Base-by-base conservation (phyloP, 92 coral and sea anemone genomes). In the Metridium senile region DNA sequence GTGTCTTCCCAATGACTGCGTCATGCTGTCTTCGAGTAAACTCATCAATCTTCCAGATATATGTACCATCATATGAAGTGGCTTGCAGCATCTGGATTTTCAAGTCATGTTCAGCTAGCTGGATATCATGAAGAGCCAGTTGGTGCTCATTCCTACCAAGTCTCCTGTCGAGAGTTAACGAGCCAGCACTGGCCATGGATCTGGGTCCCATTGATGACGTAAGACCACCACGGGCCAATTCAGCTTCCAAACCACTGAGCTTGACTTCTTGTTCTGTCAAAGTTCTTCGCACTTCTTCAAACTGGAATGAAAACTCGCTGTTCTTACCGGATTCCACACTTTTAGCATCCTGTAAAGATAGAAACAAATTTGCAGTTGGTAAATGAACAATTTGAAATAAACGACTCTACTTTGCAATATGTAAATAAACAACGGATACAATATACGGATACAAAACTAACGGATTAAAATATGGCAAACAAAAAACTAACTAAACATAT, bases 1-100 rank as follows among this genome's bases (percentile, higher is more conserved):
- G 80, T 0, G 90, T 86, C 63, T 81, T 91, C 0, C 90, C 91
- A 45, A 80, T 71, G 51, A 72, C 74, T 22, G 93, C 88, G 16
- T 91, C 98, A 29, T 86, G 92, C 26, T 82, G 69, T 47, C 92
- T 78, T 25, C 92, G 79, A 61, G 84, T 65, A 72, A 71, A 82
- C 28, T 89, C 90, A 49, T 88, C 90, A 29, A 94, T 94, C 65
- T 94, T 94, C 98, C 97, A 94, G 56, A 86, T 57, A 75, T 71
- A 93, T 7, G 67, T 53, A 13, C 97, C 97, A 68, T 88, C 89
- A 32, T 93, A 89, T 18, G 84, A 84, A 7, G 87, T 87, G 9
- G 87, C 88, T 49, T 84, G 92, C 19, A 87, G 69, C 96, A 91
- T 81, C 28, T 74, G 77, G 3, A 87, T 76, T 70, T 87, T 87